Evolutionary conservation across 2,113 vertebrate genomes (phyloP).

Genomic region (Pedetes capensis): DNA sequence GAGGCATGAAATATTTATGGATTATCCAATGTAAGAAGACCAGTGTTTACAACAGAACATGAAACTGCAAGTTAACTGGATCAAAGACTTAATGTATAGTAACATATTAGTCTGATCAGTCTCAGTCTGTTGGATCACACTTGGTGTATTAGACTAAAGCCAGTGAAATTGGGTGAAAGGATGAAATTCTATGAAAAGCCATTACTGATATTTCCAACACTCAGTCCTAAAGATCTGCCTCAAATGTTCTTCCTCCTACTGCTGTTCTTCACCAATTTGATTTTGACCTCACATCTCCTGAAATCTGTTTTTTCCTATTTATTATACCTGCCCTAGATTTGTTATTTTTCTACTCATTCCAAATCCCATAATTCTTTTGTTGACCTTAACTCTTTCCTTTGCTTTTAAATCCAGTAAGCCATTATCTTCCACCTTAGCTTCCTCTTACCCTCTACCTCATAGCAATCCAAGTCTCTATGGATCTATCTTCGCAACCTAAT

Average conservation of each 20-base stretch:
- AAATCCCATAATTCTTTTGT: neutral
- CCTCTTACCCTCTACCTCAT: neutral
- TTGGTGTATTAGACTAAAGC: neutral
- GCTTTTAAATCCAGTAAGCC: neutral
- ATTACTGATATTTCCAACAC: neutral
- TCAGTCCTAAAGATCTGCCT: neutral
- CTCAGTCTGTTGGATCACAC: neutral
- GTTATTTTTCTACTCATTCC: neutral
- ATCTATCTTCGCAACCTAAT: neutral
- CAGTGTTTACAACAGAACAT: neutral
- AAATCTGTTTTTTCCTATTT: neutral
- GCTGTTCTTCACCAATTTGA: neutral
- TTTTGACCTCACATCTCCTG: neutral
- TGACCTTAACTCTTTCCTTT: neutral
- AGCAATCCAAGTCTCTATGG: neutral
- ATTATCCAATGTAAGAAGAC: neutral
- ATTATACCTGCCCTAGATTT: neutral
- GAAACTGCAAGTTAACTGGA: neutral
- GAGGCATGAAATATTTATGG: neutral
- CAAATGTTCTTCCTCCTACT: neutral
- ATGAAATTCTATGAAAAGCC: neutral
- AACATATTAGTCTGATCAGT: neutral
- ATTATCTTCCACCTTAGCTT: neutral
- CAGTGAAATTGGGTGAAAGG: neutral
- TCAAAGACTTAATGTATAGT: neutral